Evolutionary conservation across 2,113 vertebrate species (phyloP).

Genomic region (Porphyrio hochstetteri): DNA sequence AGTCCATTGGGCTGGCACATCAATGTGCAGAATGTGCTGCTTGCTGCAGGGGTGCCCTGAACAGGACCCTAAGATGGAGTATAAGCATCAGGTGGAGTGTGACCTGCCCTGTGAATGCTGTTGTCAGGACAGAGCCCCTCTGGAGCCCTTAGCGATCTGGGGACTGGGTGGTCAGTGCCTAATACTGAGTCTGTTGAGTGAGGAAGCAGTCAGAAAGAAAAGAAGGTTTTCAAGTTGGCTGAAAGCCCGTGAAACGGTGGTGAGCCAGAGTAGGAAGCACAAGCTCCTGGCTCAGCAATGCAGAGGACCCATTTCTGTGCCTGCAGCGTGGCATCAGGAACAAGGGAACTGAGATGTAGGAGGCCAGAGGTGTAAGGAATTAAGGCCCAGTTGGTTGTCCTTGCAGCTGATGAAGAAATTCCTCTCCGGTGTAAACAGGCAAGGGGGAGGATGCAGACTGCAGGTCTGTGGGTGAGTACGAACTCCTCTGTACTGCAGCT

Average conservation of each 20-base stretch:
- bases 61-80: neutral
- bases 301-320: neutral
- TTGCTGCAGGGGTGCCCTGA: neutral
- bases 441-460: neutral
- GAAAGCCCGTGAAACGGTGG: neutral
- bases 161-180: fast-evolving
- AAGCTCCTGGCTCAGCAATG: neutral
- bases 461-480: neutral
- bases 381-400: neutral
- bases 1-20: neutral
- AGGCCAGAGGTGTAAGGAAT: neutral
- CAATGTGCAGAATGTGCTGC: neutral
- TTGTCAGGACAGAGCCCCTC: neutral
- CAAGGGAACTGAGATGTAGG: neutral
- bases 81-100: neutral
- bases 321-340: neutral
- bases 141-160: neutral
- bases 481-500: neutral
- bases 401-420: neutral
- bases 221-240: neutral
- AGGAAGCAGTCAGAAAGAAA: neutral
- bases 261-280: neutral
- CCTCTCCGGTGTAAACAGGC: neutral
- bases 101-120: fast-evolving
- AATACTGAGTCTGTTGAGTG: too few species aligned